phyloP scores from a whole-genome alignment of 1,140 invertebrate genomes.

The Asbolus verrucosus region DNA sequence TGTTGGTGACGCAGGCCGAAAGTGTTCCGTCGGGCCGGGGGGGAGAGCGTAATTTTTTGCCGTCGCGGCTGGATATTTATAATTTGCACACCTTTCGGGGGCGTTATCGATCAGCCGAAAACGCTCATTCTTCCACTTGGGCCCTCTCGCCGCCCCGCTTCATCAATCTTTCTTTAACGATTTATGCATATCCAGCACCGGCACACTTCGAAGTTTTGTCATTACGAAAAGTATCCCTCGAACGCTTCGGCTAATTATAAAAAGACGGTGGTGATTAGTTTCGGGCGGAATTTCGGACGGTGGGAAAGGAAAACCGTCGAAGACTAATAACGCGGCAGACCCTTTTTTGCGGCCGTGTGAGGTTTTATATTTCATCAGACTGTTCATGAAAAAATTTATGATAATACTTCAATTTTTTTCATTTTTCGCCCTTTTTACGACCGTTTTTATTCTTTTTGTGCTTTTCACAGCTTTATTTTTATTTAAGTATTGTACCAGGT shows the following conservation, averaged over 20 bases:
- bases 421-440: no score
- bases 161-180: slow-evolving; percentile 48
- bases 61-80: slow-evolving; percentile 18
- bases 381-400: no score
- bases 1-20: slow-evolving; percentile 1
- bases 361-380: no score
- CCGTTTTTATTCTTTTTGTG: no score
- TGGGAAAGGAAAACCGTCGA: no score
- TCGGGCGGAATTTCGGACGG: not conserved
- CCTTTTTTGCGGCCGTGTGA: no score
- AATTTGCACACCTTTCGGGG: slow-evolving; percentile 10
- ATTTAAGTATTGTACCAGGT: no score
- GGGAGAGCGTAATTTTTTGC: slow-evolving; percentile 6
- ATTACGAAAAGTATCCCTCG: slow-evolving; percentile 47
- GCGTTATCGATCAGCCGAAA: slow-evolving; percentile 40
- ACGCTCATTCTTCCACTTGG: slow-evolving; percentile 32
- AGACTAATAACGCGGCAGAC: no score
- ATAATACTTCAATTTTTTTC: no score
- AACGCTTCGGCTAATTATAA: slow-evolving; percentile 14
- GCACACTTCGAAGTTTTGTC: slow-evolving; percentile 47
- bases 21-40: not conserved
- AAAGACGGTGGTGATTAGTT: slow-evolving; percentile 21
- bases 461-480: no score
- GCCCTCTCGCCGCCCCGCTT: slow-evolving; percentile 3
- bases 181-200: slow-evolving; percentile 44